Base-by-base conservation (phyloP, 2,888 invertebrate species). In the Liposcelis brunnea region DNA sequence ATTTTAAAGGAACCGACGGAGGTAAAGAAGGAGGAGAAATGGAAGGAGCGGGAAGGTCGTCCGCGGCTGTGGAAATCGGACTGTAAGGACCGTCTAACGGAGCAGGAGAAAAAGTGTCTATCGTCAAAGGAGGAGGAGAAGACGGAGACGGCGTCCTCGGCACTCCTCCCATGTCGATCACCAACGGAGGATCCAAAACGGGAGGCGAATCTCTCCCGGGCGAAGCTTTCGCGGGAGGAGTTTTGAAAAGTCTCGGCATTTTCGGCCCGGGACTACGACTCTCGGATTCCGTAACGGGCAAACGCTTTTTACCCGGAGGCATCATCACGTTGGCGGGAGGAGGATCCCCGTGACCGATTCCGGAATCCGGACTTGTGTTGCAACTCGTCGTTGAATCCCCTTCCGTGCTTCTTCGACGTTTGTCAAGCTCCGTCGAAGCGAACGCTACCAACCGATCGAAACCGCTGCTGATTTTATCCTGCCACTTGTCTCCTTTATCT, bases 381-480 rank as follows among this genome's bases (percentile, higher is more conserved):
- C 80, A 80, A 55, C 80, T 73, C n/a, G 53, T 51, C 16, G 53
- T 54, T 62, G 47, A 35, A 44, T 70, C 75, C 54, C 81, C 82
- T 64, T 87, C 86, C 1, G 80, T 79, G 34, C 85, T 85, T 49
- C 85, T 72, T 48, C 86, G 74, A 58, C 87, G 77, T 64, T 86
- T 81, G 61, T 85, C 89, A 61, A 90, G 70, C 58, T 91, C 91
- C 12, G 86, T 89, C 34, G 90, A 87, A 42, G 91, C 91, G 61
- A 90, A 86, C 48, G 89, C 90, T 53, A 93, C 86, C 56, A 93
- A 71, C 53, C 89, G 80, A 67, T 93, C 93, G 69, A 94, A 93
- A 45, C 89, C 87, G 54, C 84, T 87, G 61, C 84, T 86, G 56
- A 91, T 86, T 54, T 87, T 80, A 63, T 89, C 85, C 63, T 90